These are phyloP conservation scores for Burhinus oedicnemus DNA, from an alignment of 2,113 vertebrate genomes.

Conservation along the genomic window DNA sequence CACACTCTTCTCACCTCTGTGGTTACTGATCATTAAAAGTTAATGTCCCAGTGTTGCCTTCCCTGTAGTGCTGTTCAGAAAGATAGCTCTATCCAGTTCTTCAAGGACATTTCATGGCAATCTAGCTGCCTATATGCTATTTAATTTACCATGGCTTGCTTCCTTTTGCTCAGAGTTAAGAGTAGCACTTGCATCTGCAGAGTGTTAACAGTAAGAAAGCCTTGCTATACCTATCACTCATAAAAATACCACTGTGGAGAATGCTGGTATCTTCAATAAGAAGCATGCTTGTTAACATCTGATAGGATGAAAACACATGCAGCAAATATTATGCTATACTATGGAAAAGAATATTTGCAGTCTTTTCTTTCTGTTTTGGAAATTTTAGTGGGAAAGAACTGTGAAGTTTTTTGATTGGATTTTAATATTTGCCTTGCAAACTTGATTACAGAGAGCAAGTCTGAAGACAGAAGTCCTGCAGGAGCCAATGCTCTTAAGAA, in stretches of 20 bases:
- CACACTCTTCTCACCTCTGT: neutral
- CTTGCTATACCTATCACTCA: neutral
- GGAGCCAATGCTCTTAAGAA: neutral
- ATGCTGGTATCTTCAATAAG: neutral
- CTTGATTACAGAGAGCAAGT: neutral
- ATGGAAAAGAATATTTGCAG: neutral
- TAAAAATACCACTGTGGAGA: neutral
- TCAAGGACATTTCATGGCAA: neutral
- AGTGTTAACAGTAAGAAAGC: neutral
- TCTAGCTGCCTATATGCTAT: neutral
- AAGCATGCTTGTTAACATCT: neutral
- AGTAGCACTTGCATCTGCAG: neutral
- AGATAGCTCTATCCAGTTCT: neutral
- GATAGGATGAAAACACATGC: neutral
- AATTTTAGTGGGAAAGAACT: neutral
- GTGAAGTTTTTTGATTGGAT: neutral
- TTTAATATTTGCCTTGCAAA: neutral
- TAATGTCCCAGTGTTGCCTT: neutral
- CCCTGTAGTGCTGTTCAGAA: neutral
- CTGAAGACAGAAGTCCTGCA: neutral
- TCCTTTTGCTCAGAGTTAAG: neutral
- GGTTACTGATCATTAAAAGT: neutral
- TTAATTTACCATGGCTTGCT: neutral
- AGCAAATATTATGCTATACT: neutral
- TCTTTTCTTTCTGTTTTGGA: neutral